Evolutionary conservation across 2,888 invertebrate species (phyloP).

Genomic region (Girardia tigrina): DNA sequence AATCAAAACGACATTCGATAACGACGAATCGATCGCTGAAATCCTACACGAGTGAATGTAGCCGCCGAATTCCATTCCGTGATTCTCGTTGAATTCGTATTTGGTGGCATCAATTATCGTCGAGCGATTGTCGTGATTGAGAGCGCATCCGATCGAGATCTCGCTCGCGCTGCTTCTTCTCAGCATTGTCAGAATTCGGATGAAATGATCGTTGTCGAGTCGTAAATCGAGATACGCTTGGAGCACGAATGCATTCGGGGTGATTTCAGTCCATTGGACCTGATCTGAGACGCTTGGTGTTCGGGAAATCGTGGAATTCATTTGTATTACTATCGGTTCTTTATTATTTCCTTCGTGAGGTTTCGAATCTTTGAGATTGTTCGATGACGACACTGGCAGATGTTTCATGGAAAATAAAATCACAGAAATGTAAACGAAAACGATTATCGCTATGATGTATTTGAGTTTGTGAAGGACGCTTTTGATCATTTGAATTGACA

Average conservation of each 20-base stretch:
- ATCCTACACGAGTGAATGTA: slow-evolving; percentile 42
- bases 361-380: too few species aligned
- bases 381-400: too few species aligned
- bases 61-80: slow-evolving; percentile 42
- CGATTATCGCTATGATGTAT: too few species aligned
- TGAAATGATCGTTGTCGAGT: background rate
- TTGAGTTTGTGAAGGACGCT: too few species aligned
- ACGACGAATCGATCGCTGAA: slow-evolving; percentile 37
- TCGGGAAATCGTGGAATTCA: background rate
- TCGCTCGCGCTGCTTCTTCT: background rate
- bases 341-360: background rate
- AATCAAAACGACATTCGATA: slow-evolving; percentile 12
- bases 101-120: background rate
- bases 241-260: background rate
- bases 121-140: background rate
- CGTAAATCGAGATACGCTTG: slow-evolving; percentile 31
- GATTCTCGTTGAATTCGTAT: slow-evolving; percentile 45
- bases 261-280: background rate
- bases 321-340: background rate
- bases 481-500: too few species aligned
- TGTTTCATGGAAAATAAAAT: too few species aligned
- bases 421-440: too few species aligned
- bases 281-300: background rate
- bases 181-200: slow-evolving; percentile 24
- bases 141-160: slow-evolving; percentile 16